phyloP scores from a whole-genome alignment of 2,797 vertebrate species.

The Cossypha niveicapilla region DNA sequence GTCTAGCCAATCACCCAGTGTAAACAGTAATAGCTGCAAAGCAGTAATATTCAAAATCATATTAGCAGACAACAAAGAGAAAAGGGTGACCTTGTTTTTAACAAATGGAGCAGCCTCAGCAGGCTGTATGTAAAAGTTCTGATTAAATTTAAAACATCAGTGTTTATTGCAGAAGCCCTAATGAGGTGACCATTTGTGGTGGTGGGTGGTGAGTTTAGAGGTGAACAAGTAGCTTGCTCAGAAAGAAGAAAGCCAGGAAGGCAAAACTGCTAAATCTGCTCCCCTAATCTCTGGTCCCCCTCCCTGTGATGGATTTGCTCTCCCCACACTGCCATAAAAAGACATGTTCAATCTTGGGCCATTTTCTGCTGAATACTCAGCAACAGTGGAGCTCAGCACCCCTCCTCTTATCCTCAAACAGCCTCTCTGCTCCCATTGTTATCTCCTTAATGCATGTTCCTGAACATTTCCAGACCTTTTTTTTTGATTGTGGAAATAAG shows the following conservation, averaged over 20 bases:
- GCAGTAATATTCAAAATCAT: conserved; percentile 50
- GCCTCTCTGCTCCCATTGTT: neutral
- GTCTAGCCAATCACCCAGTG: conserved; percentile 48
- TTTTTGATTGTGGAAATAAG: neutral
- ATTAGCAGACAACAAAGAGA: conserved; percentile 70
- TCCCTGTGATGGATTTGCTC: conserved; percentile 5
- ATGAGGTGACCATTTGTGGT: conserved; percentile 56
- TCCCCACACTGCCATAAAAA: neutral
- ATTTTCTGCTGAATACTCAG: neutral
- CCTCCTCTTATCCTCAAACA: neutral
- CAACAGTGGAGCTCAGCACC: neutral
- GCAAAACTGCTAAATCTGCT: neutral
- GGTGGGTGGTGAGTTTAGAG: neutral
- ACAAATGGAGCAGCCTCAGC: conserved; percentile 71
- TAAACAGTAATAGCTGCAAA: conserved; percentile 41
- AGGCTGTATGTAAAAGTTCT: conserved; percentile 40
- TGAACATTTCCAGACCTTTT: neutral
- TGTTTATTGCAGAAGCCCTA: conserved; percentile 77
- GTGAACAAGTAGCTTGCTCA: neutral
- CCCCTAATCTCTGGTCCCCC: neutral
- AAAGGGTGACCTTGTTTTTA: conserved; percentile 83
- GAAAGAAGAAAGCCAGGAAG: neutral
- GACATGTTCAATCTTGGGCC: neutral
- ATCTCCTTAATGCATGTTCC: conserved; percentile 13
- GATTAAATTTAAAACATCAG: conserved; percentile 80